Percentiles rank a stretch among this genome's conserved stretches.
phyloP scores from a whole-genome alignment of 2,797 vertebrate species.

The Rhynchotus rufescens region DNA sequence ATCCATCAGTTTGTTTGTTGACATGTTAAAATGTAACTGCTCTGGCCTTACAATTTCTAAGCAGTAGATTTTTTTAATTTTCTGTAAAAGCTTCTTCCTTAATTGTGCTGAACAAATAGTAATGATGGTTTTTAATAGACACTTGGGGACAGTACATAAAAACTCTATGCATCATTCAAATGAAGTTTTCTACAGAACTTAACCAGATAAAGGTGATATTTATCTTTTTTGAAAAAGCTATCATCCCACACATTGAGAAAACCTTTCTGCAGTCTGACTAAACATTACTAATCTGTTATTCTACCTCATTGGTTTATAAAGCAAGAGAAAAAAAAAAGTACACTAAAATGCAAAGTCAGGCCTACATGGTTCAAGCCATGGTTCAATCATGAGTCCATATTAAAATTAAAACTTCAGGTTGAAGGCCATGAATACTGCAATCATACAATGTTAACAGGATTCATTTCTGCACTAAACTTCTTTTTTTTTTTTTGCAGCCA shows the following conservation, averaged over 20 bases:
- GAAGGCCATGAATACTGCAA: neutral
- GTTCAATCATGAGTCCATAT: neutral
- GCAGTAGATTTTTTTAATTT: neutral
- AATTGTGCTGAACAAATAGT: constrained; percentile 26
- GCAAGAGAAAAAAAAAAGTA: neutral
- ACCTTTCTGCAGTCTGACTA: constrained; percentile 10
- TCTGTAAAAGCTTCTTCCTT: constrained; percentile 6
- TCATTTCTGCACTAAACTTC: neutral
- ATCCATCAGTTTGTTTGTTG: neutral
- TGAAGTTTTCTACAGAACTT: constrained; percentile 19
- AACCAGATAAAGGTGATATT: constrained; percentile 44
- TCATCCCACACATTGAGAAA: neutral
- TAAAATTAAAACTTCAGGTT: neutral
- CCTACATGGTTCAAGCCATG: neutral
- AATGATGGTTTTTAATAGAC: constrained; percentile 36
- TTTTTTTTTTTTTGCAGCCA: neutral
- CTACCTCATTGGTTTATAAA: neutral
- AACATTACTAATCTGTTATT: constrained; percentile 11
- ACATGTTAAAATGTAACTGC: neutral
- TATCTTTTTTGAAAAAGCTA: constrained; percentile 22
- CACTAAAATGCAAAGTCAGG: neutral
- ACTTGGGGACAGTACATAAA: neutral
- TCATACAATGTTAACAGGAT: neutral
- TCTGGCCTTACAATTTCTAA: neutral
- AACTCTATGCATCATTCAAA: constrained; percentile 13